Conservation (phyloP, 2,797 vertebrate genomes). For the Labeo calbasu region DNA sequence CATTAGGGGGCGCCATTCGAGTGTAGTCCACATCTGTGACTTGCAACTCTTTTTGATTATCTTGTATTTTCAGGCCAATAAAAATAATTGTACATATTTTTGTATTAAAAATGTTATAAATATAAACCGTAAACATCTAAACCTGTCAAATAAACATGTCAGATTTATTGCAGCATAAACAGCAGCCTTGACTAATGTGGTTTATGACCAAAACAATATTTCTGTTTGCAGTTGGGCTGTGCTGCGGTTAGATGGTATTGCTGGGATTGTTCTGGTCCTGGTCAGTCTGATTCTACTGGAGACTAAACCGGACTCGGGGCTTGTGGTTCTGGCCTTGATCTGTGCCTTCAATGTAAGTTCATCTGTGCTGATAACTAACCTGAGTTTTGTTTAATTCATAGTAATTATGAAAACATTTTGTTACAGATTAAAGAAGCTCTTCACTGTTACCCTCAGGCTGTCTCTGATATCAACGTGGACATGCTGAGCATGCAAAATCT, state of each 20-base stretch:
- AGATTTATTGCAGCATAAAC: not conserved
- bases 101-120: not conserved
- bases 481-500: conserved; percentile 70
- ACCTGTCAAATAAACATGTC: conserved; percentile 1
- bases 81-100: not conserved
- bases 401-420: conserved; percentile 34
- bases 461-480: conserved; percentile 72
- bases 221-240: conserved; percentile 67
- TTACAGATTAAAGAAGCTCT: conserved; percentile 71
- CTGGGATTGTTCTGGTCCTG: conserved; percentile 72
- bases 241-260: conserved; percentile 72
- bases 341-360: conserved; percentile 76
- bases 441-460: conserved; percentile 68
- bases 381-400: not conserved
- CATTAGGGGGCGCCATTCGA: conserved; percentile 10
- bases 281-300: conserved; percentile 66
- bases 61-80: not conserved
- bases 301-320: conserved; percentile 66
- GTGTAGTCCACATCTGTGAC: not conserved
- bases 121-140: not conserved
- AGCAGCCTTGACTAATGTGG: not conserved
- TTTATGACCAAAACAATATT: not conserved
- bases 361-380: not conserved
- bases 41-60: not conserved
- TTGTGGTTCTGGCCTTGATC: conserved; percentile 70